A percentile compares a stretch with the other conserved stretches of the same genome.
These are phyloP conservation scores for Amblyjoppa proteus DNA, from an alignment of 2,888 invertebrate species.

Conservation along the genomic window DNA sequence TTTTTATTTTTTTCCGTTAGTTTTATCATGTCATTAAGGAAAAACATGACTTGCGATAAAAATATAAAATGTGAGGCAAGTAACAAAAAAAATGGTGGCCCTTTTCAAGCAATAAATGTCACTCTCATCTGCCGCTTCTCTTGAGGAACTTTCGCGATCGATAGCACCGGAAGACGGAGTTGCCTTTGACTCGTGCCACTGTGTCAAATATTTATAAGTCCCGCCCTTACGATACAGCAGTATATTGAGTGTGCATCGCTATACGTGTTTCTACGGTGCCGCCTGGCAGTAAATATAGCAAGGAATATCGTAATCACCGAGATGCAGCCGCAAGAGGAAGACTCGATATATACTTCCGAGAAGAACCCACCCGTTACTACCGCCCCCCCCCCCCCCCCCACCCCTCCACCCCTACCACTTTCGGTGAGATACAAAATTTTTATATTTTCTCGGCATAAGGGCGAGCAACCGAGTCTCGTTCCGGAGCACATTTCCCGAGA, in stretches of 20 bases:
- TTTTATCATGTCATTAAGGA: not conserved
- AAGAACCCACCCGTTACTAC: not conserved
- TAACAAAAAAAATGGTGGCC: not conserved
- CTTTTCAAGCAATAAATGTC: not conserved
- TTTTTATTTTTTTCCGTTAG: not conserved
- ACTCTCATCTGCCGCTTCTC: not conserved
- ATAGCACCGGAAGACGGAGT: not conserved
- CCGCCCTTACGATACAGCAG: constrained; percentile 15
- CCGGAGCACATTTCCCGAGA: constrained; percentile 26
- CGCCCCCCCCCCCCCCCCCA: too few relatives aligned
- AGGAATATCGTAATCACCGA: constrained; percentile 25
- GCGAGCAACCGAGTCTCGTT: constrained; percentile 17
- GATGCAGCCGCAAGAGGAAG: constrained; percentile 11
- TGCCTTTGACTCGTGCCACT: constrained; percentile 22
- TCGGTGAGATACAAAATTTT: constrained; percentile 35
- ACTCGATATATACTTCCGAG: constrained; percentile 14
- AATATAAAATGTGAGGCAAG: not conserved
- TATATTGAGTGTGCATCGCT: constrained; percentile 17
- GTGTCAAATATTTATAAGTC: constrained; percentile 57
- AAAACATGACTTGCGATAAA: not conserved
- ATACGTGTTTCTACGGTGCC: constrained; percentile 1
- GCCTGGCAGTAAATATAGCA: constrained; percentile 29
- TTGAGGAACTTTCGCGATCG: constrained; percentile 7
- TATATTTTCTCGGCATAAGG: constrained; percentile 15
- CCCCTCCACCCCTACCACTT: not conserved